Evolutionary conservation across 2,888 invertebrate species (phyloP).

Genomic region (Ophion slaviceki): DNA sequence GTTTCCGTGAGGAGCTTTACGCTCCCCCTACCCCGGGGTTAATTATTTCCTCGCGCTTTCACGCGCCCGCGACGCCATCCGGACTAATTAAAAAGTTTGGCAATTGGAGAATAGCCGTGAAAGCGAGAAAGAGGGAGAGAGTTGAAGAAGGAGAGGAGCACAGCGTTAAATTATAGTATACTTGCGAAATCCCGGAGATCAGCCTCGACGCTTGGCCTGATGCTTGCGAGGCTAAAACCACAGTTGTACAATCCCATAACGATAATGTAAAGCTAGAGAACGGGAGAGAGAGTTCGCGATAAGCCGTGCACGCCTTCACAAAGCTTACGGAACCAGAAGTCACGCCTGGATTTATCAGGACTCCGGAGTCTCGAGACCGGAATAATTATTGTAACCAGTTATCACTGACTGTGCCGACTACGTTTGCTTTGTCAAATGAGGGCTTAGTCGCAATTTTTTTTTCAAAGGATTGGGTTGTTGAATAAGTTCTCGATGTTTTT

Average conservation of each 20-base stretch:
- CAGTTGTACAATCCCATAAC: constrained; percentile 51
- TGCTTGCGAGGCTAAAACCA: constrained; percentile 44
- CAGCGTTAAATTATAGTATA: constrained; percentile 45
- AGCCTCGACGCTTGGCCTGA: constrained; percentile 29
- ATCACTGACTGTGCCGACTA: constrained; percentile 15
- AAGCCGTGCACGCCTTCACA: constrained; percentile 52
- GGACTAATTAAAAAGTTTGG: constrained; percentile 75
- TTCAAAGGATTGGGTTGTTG: background rate
- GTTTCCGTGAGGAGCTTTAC: constrained; percentile 49
- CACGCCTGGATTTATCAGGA: constrained; percentile 51
- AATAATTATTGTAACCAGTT: constrained; percentile 49
- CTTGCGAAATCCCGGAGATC: constrained; percentile 47
- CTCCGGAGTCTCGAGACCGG: constrained; percentile 31
- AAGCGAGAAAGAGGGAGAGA: constrained; percentile 44
- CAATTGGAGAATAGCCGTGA: constrained; percentile 67
- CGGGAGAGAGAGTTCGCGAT: constrained; percentile 43
- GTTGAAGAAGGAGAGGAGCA: constrained; percentile 9
- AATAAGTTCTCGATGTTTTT: too few species aligned
- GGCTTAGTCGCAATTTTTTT: constrained; percentile 5
- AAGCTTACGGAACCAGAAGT: constrained; percentile 51
- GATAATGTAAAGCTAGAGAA: constrained; percentile 26
- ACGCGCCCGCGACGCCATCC: constrained; percentile 55
- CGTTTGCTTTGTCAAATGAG: background rate
- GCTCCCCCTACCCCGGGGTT: constrained; percentile 58
- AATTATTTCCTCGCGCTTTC: constrained; percentile 66